These are phyloP conservation scores for Albula glossodonta DNA, from an alignment of 2,113 vertebrate species.

Conservation along the genomic window DNA sequence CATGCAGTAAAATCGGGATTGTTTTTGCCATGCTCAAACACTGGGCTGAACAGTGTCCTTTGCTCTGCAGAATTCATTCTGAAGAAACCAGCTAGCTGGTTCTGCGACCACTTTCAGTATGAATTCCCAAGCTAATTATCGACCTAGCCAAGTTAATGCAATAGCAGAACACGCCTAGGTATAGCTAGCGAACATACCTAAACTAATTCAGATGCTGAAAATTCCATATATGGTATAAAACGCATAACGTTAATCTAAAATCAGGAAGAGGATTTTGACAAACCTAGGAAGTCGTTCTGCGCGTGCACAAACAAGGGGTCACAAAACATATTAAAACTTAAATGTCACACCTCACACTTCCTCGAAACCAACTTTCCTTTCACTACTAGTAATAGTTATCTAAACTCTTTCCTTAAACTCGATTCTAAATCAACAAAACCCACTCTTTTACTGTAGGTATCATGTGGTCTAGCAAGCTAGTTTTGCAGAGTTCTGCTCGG, in stretches of 20 bases:
- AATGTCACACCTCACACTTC: not conserved
- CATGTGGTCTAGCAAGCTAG: not conserved
- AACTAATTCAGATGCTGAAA: conserved; percentile 47
- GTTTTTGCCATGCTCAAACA: too few relatives aligned
- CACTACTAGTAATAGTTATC: not conserved
- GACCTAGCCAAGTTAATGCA: not conserved
- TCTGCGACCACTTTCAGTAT: too few relatives aligned
- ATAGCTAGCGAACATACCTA: not conserved
- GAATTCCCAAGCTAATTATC: too few relatives aligned
- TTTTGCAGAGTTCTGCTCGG: too few relatives aligned
- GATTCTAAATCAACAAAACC: not conserved
- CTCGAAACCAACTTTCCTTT: not conserved
- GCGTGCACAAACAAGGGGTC: conserved; percentile 69
- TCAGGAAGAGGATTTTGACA: conserved; percentile 86
- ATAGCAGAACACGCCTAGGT: conserved; percentile 40
- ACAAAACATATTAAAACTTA: conserved; percentile 5
- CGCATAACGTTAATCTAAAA: conserved; percentile 54
- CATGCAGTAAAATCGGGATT: too few relatives aligned
- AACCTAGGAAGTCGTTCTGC: conserved; percentile 81
- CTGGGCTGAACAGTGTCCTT: too few relatives aligned
- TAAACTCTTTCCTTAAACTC: not conserved
- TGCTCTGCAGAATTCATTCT: not conserved
- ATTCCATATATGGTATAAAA: conserved; percentile 93
- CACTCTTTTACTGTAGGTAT: not conserved
- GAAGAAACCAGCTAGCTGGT: not conserved